These are phyloP conservation scores for Hymenochirus boettgeri DNA, from an alignment of 2,113 vertebrate species.

Conservation along the genomic window DNA sequence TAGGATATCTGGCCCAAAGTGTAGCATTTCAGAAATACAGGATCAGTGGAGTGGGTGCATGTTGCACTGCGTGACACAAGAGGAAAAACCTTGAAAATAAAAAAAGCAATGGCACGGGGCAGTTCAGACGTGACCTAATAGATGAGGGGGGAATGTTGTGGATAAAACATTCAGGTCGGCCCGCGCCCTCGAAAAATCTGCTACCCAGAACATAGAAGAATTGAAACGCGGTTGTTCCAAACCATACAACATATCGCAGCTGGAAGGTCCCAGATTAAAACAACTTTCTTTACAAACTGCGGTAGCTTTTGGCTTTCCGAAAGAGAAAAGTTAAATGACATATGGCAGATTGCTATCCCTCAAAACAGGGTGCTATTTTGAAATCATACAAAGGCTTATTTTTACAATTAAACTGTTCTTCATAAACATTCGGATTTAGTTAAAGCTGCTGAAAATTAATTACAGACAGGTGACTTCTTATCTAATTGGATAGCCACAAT, in stretches of 20 bases:
- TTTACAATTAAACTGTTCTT: too few relatives aligned
- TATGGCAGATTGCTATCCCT: too few relatives aligned
- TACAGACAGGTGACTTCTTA: too few relatives aligned
- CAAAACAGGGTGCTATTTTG: too few relatives aligned
- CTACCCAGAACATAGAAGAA: not conserved
- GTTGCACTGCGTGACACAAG: not conserved
- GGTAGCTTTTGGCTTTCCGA: not conserved
- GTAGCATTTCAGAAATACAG: too few relatives aligned
- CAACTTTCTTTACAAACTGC: not conserved
- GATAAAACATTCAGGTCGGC: not conserved
- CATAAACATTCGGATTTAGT: too few relatives aligned
- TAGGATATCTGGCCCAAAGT: too few relatives aligned
- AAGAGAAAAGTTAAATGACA: too few relatives aligned
- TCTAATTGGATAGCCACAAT: too few relatives aligned
- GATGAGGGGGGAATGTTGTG: not conserved
- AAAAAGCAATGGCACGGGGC: not conserved
- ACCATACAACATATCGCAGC: not conserved
- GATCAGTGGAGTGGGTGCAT: not conserved
- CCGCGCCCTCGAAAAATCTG: not conserved
- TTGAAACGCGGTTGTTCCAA: not conserved
- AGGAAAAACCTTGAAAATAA: not conserved
- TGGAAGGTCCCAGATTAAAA: not conserved
- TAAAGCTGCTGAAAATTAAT: too few relatives aligned
- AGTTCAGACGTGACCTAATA: not conserved
- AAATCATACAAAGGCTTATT: too few relatives aligned